phyloP scores from a whole-genome alignment of 2,113 vertebrate species.

The Tautogolabrus adspersus region DNA sequence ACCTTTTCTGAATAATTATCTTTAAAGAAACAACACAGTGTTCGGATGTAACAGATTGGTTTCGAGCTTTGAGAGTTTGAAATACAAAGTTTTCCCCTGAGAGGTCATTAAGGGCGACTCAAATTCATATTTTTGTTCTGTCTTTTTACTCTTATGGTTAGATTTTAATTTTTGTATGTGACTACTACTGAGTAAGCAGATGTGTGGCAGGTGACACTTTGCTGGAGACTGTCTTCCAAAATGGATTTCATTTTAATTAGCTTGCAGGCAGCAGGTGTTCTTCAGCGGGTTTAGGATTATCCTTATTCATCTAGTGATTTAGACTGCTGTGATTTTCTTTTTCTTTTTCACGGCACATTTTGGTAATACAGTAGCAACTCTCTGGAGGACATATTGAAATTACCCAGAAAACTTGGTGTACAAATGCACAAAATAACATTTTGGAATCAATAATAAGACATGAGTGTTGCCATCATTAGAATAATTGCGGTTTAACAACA shows the following conservation, averaged over 20 bases:
- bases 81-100: too few species aligned
- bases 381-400: not conserved
- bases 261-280: conserved; percentile 62
- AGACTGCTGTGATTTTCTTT: not conserved
- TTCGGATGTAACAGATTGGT: not conserved
- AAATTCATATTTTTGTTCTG: too few species aligned
- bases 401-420: not conserved
- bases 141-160: not conserved
- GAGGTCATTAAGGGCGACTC: too few species aligned
- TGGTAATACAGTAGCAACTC: not conserved
- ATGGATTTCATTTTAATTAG: conserved; percentile 47
- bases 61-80: not conserved
- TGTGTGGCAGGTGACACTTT: conserved; percentile 31
- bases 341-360: not conserved
- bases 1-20: not conserved
- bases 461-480: conserved; percentile 15
- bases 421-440: not conserved
- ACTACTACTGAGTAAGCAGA: not conserved
- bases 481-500: conserved; percentile 20
- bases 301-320: conserved; percentile 3
- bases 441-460: not conserved
- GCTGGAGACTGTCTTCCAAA: conserved; percentile 6
- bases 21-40: not conserved
- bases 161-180: not conserved
- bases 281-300: conserved; percentile 36